Conservation (phyloP, 2,888 invertebrate species). For the Geotrupes spiniger region DNA sequence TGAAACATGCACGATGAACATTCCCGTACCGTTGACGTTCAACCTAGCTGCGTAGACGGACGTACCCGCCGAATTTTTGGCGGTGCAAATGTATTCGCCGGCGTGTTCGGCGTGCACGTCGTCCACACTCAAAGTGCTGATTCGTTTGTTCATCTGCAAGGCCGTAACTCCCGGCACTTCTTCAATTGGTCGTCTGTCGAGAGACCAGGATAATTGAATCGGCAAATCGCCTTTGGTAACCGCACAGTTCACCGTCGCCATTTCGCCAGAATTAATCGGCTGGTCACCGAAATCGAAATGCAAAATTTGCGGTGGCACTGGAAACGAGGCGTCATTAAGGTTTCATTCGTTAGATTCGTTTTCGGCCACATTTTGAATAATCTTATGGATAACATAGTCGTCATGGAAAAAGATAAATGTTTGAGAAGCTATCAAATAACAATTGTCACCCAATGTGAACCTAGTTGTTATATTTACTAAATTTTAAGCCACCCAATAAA, state of each 20-base stretch:
- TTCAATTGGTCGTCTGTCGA: constrained; percentile 51
- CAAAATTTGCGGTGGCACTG: constrained; percentile 77
- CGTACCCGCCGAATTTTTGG: constrained; percentile 58
- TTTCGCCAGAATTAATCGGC: constrained; percentile 51
- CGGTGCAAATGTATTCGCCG: constrained; percentile 63
- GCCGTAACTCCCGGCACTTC: constrained; percentile 57
- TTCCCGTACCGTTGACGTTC: constrained; percentile 30
- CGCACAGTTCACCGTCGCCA: constrained; percentile 55
- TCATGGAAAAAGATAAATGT: no score
- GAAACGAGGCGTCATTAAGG: constrained; percentile 6
- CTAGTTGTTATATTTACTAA: no score
- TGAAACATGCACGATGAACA: constrained; percentile 6
- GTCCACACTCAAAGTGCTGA: constrained; percentile 63
- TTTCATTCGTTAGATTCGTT: no score
- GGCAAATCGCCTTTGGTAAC: constrained; percentile 78
- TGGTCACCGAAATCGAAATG: constrained; percentile 76
- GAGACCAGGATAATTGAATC: constrained; percentile 70
- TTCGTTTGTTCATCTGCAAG: constrained; percentile 59
- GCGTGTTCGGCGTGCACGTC: constrained; percentile 60
- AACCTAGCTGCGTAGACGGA: constrained; percentile 54
- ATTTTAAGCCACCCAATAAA: no score
- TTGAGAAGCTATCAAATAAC: no score
- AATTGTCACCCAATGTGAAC: no score
- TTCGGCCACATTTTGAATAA: no score
- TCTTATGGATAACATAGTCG: no score